Evolutionary conservation across 2,113 vertebrate genomes (phyloP), one percentile per base, ranked within the genome.

Genomic region (Tenrec ecaudatus): DNA sequence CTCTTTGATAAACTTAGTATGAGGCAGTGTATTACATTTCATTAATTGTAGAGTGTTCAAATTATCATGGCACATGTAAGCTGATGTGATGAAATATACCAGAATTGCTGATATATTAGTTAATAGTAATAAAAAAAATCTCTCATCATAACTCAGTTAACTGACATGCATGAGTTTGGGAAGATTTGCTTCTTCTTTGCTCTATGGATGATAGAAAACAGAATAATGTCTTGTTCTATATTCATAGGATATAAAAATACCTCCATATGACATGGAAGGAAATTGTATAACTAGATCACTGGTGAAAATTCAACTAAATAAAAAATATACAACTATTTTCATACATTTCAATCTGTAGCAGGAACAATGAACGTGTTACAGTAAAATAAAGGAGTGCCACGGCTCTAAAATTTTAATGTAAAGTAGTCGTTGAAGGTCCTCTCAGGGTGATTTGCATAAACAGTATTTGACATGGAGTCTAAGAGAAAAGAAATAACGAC

Each of bases 341-440:
- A 2, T 36, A 31, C 58, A 27, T 91, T 89, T 84, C 17, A 88
- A 81, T 89, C 40, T n/a, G 76, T 19, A 60, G 0, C 76, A 82
- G 43, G n/a, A n/a, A 96, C 96, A 90, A n/a, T 0, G 16, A 43
- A 5, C 78, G 12, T 60, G 73, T 38, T 94, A 88, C 75, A 6
- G 36, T 81, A 77, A 86, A 89, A 89, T 89, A 68, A 88, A 68
- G 12, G 47, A 53, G 47, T 53, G 47, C 6, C 47, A 53, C 47
- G 1, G 6, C 47, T 53, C 47, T 53, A 10, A 91, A 93, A 87
- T 82, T 66, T 69, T 88, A 90, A 58, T 71, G 8, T 86, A 83
- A 40, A 75, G 69, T 66, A 95, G 82, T 68, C 93, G 77, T 94
- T 38, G 20, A 78, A 78, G 71, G 91, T 83, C 79, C 89, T 95